Evolutionary conservation across 2,888 invertebrate species (phyloP).

Genomic region (Balanococcus diminutus): DNA sequence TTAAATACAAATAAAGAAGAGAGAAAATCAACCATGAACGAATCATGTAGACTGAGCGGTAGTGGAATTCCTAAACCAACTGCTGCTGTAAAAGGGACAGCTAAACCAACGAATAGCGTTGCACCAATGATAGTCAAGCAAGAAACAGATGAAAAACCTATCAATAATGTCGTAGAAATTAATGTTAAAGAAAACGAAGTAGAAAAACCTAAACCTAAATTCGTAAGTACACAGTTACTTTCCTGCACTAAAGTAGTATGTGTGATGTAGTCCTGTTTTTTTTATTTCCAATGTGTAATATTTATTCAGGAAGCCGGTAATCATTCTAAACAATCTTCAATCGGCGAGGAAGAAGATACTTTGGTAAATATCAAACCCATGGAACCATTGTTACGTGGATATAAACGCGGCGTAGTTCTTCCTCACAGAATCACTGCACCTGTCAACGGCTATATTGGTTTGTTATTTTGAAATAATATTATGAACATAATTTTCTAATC

Average conservation of each 20-base stretch:
- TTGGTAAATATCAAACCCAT: constrained; percentile 79
- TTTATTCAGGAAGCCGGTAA: constrained; percentile 41
- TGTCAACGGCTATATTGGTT: constrained; percentile 32
- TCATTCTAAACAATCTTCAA: constrained; percentile 59
- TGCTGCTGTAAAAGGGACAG: constrained; percentile 88
- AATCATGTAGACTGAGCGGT: constrained; percentile 66
- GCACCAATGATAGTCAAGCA: constrained; percentile 58
- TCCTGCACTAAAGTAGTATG: background rate
- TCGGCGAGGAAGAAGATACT: constrained; percentile 75
- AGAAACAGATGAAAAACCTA: constrained; percentile 33
- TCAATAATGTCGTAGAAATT: constrained; percentile 1
- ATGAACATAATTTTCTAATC: background rate
- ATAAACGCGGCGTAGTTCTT: constrained; percentile 64
- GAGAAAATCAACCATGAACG: constrained; percentile 64
- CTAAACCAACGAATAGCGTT: constrained; percentile 67
- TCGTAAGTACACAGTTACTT: background rate
- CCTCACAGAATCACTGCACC: constrained; percentile 57
- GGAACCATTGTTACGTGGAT: constrained; percentile 83
- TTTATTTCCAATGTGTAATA: background rate
- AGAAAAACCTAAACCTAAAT: constrained; percentile 1
- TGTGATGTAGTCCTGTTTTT: background rate
- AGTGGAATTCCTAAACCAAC: constrained; percentile 89
- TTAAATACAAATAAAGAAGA: constrained; percentile 63
- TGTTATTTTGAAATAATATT: background rate
- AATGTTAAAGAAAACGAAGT: constrained; percentile 38